Conservation (phyloP, 2,888 invertebrate genomes). For the Ramazzottius varieornatus region DNA sequence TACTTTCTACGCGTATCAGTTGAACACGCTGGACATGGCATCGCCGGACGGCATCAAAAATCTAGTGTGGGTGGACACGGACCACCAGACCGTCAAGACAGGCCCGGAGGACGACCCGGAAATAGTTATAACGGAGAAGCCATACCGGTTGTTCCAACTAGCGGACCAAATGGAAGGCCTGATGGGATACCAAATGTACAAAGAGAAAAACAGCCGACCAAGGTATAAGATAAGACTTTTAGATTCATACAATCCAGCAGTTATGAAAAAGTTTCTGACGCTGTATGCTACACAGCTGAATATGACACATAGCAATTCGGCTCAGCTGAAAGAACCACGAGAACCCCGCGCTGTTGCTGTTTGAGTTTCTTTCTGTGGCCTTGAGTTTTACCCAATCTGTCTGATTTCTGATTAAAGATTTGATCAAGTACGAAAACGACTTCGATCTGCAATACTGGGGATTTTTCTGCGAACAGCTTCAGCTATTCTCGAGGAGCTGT, state of each 20-base stretch:
- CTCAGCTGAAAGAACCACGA: background rate
- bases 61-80: conserved; percentile 40
- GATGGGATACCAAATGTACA: conserved; percentile 4
- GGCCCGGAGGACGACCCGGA: conserved; percentile 36
- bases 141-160: background rate
- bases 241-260: conserved; percentile 46
- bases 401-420: no score
- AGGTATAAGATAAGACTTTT: conserved; percentile 19
- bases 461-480: no score
- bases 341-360: background rate
- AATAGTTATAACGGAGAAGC: conserved; percentile 31
- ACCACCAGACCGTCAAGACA: conserved; percentile 37
- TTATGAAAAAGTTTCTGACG: conserved; percentile 46
- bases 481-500: no score
- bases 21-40: conserved; percentile 34
- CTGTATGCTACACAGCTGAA: conserved; percentile 32
- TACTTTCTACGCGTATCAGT: conserved; percentile 54
- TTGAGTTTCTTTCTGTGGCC: no score
- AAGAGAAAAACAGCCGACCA: background rate
- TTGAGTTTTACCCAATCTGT: no score
- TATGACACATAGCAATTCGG: background rate
- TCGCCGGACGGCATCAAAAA: conserved; percentile 36
- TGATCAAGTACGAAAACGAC: no score
- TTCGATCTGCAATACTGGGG: no score
- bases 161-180: background rate